Evolutionary conservation across 2,888 invertebrate species (phyloP).

Genomic region (Euphydryas editha): DNA sequence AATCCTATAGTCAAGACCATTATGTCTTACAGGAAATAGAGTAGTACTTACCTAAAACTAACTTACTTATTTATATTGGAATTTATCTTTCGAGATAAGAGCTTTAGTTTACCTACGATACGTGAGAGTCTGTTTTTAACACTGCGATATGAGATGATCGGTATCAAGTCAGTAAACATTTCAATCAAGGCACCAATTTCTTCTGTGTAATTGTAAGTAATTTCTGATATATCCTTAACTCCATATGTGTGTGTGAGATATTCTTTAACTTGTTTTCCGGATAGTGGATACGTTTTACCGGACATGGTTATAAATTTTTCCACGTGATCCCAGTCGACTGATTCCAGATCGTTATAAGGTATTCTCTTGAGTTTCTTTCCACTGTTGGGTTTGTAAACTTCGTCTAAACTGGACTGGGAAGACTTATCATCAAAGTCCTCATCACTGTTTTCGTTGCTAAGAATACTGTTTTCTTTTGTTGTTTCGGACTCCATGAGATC

Average conservation of each 20-base stretch:
- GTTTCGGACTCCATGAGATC: constrained; percentile 16
- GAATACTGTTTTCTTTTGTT: constrained; percentile 12
- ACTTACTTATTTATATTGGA: too few relatives aligned
- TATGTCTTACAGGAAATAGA: too few relatives aligned
- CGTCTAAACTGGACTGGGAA: constrained; percentile 18
- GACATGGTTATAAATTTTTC: constrained; percentile 12
- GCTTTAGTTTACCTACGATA: background rate
- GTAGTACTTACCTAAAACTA: too few relatives aligned
- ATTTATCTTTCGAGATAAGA: background rate
- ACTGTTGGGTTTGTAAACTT: constrained; percentile 18
- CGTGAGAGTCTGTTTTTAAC: too few relatives aligned
- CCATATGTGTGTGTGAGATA: background rate
- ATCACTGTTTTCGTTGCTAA: constrained; percentile 6
- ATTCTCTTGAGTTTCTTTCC: constrained; percentile 18
- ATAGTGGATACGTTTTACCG: constrained; percentile 17
- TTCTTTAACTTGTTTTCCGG: constrained; percentile 16
- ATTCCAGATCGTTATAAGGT: constrained; percentile 9
- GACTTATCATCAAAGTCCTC: constrained; percentile 12
- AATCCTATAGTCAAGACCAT: too few relatives aligned
- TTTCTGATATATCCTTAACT: too few relatives aligned
- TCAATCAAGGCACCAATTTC: too few relatives aligned
- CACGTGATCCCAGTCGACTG: constrained; percentile 13
- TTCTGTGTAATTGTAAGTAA: too few relatives aligned
- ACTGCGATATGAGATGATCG: too few relatives aligned
- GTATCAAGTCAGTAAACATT: too few relatives aligned